Conservation (phyloP, 1,140 invertebrate genomes). For the Trichoplusia ni region DNA sequence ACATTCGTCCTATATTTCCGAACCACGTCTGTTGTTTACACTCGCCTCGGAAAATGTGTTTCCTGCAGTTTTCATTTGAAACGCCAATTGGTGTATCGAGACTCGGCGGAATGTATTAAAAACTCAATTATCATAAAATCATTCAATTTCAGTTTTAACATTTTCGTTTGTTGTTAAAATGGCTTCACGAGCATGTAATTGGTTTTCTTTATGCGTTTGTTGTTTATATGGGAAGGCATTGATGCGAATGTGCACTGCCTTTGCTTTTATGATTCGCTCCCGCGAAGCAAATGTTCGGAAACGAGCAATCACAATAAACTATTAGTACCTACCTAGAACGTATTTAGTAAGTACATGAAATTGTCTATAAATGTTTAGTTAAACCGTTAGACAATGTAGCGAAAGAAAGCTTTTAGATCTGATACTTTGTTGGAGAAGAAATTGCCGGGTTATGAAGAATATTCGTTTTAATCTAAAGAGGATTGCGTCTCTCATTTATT, state of each 20-base stretch:
- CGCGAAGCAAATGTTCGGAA: slow-evolving; percentile 17
- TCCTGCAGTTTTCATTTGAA: slow-evolving; percentile 5
- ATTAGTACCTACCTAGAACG: not conserved
- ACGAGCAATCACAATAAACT: slow-evolving; percentile 6
- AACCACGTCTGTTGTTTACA: slow-evolving; percentile 1
- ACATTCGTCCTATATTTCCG: not conserved
- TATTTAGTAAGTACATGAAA: slow-evolving; percentile 7
- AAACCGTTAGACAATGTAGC: not conserved
- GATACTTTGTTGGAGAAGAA: slow-evolving; percentile 8
- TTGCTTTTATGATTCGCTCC: slow-evolving; percentile 37
- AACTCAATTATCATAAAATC: slow-evolving; percentile 31
- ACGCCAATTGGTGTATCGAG: slow-evolving; percentile 12
- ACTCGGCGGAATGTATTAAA: slow-evolving; percentile 13
- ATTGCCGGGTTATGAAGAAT: no score
- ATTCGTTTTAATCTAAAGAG: no score
- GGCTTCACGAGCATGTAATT: slow-evolving; percentile 71
- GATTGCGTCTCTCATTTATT: no score
- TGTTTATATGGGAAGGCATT: slow-evolving; percentile 53
- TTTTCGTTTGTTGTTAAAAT: slow-evolving; percentile 45
- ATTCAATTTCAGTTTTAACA: slow-evolving; percentile 21
- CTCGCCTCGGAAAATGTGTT: slow-evolving; percentile 5
- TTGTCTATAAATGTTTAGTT: slow-evolving; percentile 6
- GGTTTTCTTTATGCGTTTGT: slow-evolving; percentile 61
- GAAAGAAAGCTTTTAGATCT: not conserved
- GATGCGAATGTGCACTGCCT: slow-evolving; percentile 32